A percentile compares a stretch with the other conserved stretches of the same genome.
Evolutionary conservation across 2,888 invertebrate genomes (phyloP).

Genomic region (Pyrgus malvae): DNA sequence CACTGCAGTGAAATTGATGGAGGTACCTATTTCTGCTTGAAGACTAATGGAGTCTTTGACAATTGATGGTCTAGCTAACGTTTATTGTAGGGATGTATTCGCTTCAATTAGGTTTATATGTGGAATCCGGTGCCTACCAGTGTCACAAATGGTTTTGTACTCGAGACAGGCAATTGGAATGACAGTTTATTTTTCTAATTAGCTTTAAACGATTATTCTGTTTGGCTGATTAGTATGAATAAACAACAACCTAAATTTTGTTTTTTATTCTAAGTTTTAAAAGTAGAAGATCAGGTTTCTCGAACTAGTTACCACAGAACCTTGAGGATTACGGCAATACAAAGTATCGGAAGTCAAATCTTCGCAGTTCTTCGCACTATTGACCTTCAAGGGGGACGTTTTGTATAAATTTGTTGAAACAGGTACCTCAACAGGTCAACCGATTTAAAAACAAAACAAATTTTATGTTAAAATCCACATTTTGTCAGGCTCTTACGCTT

Average conservation of each 20-base stretch:
- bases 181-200: background rate
- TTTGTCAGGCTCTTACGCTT: no score
- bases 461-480: no score
- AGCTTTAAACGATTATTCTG: background rate
- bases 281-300: background rate
- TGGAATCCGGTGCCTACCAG: constrained; percentile 40
- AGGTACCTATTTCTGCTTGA: constrained; percentile 19
- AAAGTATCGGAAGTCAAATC: constrained; percentile 46
- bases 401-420: constrained; percentile 54
- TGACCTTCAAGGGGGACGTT: constrained; percentile 60
- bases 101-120: constrained; percentile 44
- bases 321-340: background rate
- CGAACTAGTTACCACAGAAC: background rate
- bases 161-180: constrained; percentile 9
- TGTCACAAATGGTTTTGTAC: constrained; percentile 34
- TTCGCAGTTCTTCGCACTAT: constrained; percentile 52
- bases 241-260: no score
- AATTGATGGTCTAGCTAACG: constrained; percentile 35
- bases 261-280: background rate
- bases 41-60: constrained; percentile 30
- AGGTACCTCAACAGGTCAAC: constrained; percentile 36
- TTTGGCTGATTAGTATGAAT: no score
- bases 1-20: constrained; percentile 26
- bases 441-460: constrained; percentile 8
- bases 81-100: constrained; percentile 39